Conservation (phyloP, 2,113 vertebrate species). For the Psophia crepitans region DNA sequence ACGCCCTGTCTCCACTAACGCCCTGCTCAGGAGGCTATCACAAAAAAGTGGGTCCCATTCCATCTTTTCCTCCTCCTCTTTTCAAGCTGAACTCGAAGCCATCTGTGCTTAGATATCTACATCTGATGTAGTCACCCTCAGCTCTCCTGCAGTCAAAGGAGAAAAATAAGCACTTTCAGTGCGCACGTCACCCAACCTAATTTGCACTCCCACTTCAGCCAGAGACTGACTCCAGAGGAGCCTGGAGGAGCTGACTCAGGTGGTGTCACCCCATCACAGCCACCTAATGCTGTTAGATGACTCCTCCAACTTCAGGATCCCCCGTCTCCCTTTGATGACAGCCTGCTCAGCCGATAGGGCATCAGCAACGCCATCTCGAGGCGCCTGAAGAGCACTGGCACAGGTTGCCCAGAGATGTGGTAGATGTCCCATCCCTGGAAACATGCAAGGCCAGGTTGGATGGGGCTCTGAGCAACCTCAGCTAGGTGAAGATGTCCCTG, state of each 20-base stretch:
- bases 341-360: not conserved
- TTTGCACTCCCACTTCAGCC: not conserved
- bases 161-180: not conserved
- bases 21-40: not conserved
- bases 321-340: not conserved
- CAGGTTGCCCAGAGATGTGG: not conserved
- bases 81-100: not conserved
- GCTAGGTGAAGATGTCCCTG: not conserved
- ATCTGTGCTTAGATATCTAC: not conserved
- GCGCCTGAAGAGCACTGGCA: not conserved
- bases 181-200: constrained; percentile 21
- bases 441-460: not conserved
- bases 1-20: fast-evolving
- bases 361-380: fast-evolving
- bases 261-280: not conserved
- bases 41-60: not conserved
- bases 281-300: not conserved
- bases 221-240: not conserved
- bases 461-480: not conserved
- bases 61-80: not conserved
- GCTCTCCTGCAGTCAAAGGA: not conserved
- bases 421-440: not conserved
- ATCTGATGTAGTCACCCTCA: not conserved
- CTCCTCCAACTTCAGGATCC: not conserved
- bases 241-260: not conserved